phyloP scores from a whole-genome alignment of 2,113 vertebrate species.

The Notechis scutatus region DNA sequence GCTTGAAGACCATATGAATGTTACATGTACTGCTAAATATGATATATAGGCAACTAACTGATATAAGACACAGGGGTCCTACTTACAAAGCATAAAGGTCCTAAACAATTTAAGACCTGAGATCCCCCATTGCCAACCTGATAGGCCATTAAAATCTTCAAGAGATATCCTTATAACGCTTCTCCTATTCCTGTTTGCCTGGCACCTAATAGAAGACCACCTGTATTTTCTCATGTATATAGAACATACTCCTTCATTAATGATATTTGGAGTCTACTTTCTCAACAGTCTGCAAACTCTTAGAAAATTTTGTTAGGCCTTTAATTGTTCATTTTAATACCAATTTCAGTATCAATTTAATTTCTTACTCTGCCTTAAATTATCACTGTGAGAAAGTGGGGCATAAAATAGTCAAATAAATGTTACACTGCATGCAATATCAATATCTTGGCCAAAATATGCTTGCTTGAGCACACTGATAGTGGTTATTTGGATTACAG shows the following conservation, averaged over 20 bases:
- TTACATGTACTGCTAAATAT: not conserved
- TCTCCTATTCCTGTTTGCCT: not conserved
- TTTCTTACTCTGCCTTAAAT: not conserved
- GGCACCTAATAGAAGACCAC: not conserved
- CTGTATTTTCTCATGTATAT: not conserved
- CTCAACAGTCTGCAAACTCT: not conserved
- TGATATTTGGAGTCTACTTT: not conserved
- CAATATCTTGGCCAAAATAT: not conserved
- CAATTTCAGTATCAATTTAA: not conserved
- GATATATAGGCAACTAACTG: not conserved
- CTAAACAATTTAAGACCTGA: not conserved
- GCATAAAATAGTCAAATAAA: not conserved
- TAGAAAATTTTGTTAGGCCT: not conserved
- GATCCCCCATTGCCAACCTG: not conserved
- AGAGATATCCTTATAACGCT: not conserved
- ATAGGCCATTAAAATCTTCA: not conserved
- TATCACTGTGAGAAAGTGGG: not conserved
- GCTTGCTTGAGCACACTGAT: not conserved
- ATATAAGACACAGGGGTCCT: not conserved
- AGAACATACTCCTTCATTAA: not conserved
- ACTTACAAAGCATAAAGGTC: not conserved
- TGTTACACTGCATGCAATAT: not conserved
- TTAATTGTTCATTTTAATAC: not conserved
- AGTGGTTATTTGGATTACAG: not conserved
- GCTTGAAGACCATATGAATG: not conserved